phyloP scores from a whole-genome alignment of 2,888 invertebrate species.

The Drosophila anomelani region DNA sequence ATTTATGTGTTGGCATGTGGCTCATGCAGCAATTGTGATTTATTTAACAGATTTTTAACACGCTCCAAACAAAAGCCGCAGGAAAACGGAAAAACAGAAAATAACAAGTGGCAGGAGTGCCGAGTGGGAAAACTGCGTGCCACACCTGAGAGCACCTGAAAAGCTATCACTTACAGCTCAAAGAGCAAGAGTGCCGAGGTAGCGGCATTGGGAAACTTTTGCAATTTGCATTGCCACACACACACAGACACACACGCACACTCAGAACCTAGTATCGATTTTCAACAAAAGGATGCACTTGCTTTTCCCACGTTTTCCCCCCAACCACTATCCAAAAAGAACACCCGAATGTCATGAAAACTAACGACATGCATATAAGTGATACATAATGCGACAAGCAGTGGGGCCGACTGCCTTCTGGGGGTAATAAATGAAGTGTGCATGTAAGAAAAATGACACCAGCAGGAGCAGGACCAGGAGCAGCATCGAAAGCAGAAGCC shows the following conservation, averaged over 20 bases:
- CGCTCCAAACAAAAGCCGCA: constrained; percentile 32
- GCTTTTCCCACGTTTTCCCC: constrained; percentile 23
- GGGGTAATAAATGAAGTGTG: constrained; percentile 75
- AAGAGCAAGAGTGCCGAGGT: constrained; percentile 53
- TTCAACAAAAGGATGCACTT: constrained; percentile 58
- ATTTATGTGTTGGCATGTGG: constrained; percentile 55
- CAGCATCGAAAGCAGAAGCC: neutral
- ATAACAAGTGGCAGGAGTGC: constrained; percentile 19
- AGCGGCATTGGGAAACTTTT: constrained; percentile 47
- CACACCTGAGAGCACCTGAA: constrained; percentile 52
- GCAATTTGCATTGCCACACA: constrained; percentile 55
- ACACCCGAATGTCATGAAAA: constrained; percentile 68
- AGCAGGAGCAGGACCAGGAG: constrained; percentile 25
- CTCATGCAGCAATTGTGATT: constrained; percentile 60
- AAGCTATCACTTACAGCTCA: constrained; percentile 76
- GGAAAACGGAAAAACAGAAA: constrained; percentile 20
- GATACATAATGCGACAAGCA: constrained; percentile 60
- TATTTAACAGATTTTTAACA: constrained; percentile 66
- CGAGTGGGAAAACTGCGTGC: constrained; percentile 30
- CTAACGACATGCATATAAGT: constrained; percentile 78
- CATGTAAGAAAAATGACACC: constrained; percentile 71
- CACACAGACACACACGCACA: neutral
- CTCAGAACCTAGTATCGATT: constrained; percentile 57
- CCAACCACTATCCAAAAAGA: constrained; percentile 2
- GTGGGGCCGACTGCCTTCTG: constrained; percentile 6